Percentiles rank a stretch among this genome's conserved stretches.
phyloP scores from a whole-genome alignment of 2,888 invertebrate genomes.

The Synergus umbraculus region DNA sequence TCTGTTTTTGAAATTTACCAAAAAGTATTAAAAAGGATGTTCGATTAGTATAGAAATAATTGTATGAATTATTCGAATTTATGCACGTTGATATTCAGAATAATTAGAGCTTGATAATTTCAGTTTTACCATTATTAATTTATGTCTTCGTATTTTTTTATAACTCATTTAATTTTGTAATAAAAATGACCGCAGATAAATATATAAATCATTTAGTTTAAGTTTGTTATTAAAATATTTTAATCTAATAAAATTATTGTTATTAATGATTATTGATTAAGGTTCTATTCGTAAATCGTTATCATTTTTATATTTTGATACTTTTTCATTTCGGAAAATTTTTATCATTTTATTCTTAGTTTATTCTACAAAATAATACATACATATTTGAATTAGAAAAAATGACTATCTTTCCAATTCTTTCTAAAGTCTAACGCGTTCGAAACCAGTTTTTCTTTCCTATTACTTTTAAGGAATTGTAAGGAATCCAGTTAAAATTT shows the following conservation, averaged over 20 bases:
- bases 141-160: background rate
- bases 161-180: background rate
- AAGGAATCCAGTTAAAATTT: background rate
- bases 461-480: background rate
- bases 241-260: background rate
- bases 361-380: no score
- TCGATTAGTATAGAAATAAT: background rate
- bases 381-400: background rate
- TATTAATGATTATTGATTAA: background rate
- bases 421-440: background rate
- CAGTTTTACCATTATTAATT: background rate
- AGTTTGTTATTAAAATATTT: background rate
- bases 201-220: background rate
- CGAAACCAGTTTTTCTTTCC: constrained; percentile 1
- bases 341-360: no score
- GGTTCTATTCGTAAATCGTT: background rate
- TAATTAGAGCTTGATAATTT: background rate
- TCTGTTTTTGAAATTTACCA: constrained; percentile 1
- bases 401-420: background rate
- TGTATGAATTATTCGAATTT: background rate
- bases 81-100: background rate
- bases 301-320: background rate
- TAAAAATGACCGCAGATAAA: background rate
- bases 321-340: background rate
- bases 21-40: background rate